Evolutionary conservation across 2,888 invertebrate genomes (phyloP), one percentile per base, ranked within the genome.

Genomic region (Dryocosmus kuriphilus): DNA sequence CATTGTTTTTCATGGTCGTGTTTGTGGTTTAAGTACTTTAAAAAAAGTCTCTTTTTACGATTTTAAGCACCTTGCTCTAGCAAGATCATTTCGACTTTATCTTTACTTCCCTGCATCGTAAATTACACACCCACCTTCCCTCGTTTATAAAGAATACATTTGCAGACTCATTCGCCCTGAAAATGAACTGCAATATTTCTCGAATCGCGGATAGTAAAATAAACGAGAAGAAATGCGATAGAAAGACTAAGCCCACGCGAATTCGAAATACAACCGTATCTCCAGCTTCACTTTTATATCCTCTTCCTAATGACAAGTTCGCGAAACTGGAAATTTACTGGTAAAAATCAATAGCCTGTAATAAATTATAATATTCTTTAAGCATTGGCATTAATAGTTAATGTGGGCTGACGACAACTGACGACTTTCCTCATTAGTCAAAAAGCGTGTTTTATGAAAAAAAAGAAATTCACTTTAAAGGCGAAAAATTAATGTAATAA

Each of bases 1-100:
- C 71, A 71, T 71, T 71, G 71, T 71, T 71, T 71, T 71, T 71
- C 46, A 71, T 71, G 51, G 16, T 71, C 46, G 19, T 71, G 51
- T 71, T 51, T 67, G 46, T 30, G 41, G 46, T 41, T 71, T 71
- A 71, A 71, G 51, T 71, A 71, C 71, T 24, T 51, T 51, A 27
- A 51, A 51, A 71, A 30, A 51, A 41, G 11, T 57, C 2, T 9
- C 11, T 46, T 24, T 51, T 71, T 71, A 51, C 11, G 24, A n/a
- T 24, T 71, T 51, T n/a, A 51, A 71, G 51, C 71, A 71, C 51
- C 71, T 51, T 51, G 71, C 46, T 67, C 67, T 46, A 67, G 24
- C 51, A 51, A 30, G 51, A 51, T 71, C 71, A 71, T 71, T 71
- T 32, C 30, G 32, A 51, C 71, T 71, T 51, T 71, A 71, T 71